Evolutionary conservation across 2,888 invertebrate genomes (phyloP).

Genomic region (Eupeodes luniger): DNA sequence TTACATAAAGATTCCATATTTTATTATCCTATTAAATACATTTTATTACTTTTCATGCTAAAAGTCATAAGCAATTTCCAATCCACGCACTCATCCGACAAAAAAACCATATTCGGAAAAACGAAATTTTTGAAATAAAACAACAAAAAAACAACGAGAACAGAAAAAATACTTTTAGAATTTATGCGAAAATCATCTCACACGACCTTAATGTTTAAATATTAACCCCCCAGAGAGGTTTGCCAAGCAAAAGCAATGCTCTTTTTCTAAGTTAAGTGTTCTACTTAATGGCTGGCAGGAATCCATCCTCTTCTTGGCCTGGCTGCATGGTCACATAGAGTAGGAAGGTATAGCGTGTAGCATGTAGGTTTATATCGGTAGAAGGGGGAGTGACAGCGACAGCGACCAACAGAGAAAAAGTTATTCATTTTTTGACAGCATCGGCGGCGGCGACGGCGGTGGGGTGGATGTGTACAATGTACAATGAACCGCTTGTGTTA

Average conservation of each 20-base stretch:
- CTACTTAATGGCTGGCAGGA: conserved; percentile 51
- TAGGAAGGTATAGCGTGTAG: too few relatives aligned
- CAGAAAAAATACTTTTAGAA: background rate
- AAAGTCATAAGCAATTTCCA: conserved; percentile 45
- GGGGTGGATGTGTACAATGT: conserved; percentile 7
- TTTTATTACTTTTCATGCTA: conserved; percentile 46
- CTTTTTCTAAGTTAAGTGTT: conserved; percentile 58
- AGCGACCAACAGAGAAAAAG: conserved; percentile 47
- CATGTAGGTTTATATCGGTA: too few relatives aligned
- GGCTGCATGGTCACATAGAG: too few relatives aligned
- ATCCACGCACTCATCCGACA: conserved; percentile 20
- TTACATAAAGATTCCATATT: background rate
- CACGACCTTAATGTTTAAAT: conserved; percentile 21
- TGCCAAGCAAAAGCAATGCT: conserved; percentile 51
- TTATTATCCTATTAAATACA: conserved; percentile 37
- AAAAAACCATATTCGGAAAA: conserved; percentile 29
- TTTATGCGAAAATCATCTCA: conserved; percentile 61
- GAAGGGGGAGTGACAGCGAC: background rate
- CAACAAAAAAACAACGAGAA: background rate
- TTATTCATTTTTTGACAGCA: conserved; percentile 65
- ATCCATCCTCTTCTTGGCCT: conserved; percentile 44
- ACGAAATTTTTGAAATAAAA: conserved; percentile 37
- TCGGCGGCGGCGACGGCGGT: conserved; percentile 16
- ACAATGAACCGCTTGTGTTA: conserved; percentile 62
- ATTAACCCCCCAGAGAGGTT: conserved; percentile 41